Evolutionary conservation across 2,113 vertebrate genomes (phyloP).

Genomic region (Megaceryle maxima): DNA sequence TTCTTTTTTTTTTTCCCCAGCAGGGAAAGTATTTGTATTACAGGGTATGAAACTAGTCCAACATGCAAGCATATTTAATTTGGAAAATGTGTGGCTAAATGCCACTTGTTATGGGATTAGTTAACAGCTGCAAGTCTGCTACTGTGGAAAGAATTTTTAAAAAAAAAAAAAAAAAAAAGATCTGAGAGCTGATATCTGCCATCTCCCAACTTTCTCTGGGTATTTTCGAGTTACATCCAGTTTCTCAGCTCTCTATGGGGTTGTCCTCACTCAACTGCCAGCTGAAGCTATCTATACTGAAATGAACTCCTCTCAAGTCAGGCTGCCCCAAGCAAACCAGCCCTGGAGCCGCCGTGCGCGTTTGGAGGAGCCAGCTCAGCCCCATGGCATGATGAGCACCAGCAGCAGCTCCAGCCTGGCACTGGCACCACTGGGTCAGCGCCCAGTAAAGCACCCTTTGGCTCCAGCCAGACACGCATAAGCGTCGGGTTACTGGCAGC

Average conservation of each 20-base stretch:
- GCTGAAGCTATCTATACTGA: not conserved
- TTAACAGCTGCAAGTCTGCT: slow-evolving; percentile 74
- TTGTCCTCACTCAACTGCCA: not conserved
- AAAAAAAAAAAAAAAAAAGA: not conserved
- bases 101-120: slow-evolving; percentile 74
- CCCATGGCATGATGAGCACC: not conserved
- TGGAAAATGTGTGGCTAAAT: slow-evolving; percentile 77
- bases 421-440: not conserved
- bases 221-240: not conserved
- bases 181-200: not conserved
- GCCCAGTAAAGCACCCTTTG: not conserved
- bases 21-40: slow-evolving; percentile 69
- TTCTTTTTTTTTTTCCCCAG: slow-evolving; percentile 23
- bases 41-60: slow-evolving; percentile 67
- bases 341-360: not conserved
- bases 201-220: slow-evolving; percentile 26
- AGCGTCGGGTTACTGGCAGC: not conserved
- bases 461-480: not conserved
- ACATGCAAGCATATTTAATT: slow-evolving; percentile 74
- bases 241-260: not conserved
- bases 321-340: not conserved
- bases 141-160: slow-evolving; percentile 70
- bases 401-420: not conserved
- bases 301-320: not conserved
- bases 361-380: not conserved